phyloP scores from a whole-genome alignment of 2,888 invertebrate species.

The Noctua fimbriata region DNA sequence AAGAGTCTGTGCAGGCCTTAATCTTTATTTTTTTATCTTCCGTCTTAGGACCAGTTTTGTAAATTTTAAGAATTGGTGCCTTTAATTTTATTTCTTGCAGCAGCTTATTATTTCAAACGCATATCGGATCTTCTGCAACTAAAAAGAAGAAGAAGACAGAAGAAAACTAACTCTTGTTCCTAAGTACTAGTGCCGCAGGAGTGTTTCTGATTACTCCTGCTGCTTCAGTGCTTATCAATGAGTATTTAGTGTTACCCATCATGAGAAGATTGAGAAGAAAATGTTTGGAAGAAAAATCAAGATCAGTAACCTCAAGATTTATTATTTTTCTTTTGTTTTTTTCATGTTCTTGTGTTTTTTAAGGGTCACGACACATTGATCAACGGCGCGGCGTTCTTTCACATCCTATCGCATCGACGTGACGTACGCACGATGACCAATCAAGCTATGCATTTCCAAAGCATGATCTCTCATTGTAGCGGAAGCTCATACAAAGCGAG shows the following conservation, averaged over 20 bases:
- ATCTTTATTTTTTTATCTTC: not conserved
- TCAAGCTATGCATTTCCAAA: no score
- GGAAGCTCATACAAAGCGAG: no score
- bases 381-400: not conserved
- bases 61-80: not conserved
- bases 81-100: not conserved
- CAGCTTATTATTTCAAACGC: not conserved
- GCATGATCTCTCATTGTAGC: no score
- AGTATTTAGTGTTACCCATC: conserved; percentile 81
- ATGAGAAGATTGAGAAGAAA: conserved; percentile 23
- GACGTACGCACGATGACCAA: no score
- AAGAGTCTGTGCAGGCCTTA: not conserved
- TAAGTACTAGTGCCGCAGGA: conserved; percentile 98
- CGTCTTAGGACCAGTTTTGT: not conserved
- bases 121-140: not conserved
- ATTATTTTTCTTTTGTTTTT: not conserved
- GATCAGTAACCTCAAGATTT: not conserved
- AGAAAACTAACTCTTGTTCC: conserved; percentile 93
- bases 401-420: not conserved
- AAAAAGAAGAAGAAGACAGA: conserved; percentile 48
- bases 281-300: conserved; percentile 7
- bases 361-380: not conserved
- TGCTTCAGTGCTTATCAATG: conserved; percentile 97
- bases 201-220: conserved; percentile 94
- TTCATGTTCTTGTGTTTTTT: not conserved